Base-by-base conservation (phyloP, 2,113 vertebrate species). In the Sturnira hondurensis region DNA sequence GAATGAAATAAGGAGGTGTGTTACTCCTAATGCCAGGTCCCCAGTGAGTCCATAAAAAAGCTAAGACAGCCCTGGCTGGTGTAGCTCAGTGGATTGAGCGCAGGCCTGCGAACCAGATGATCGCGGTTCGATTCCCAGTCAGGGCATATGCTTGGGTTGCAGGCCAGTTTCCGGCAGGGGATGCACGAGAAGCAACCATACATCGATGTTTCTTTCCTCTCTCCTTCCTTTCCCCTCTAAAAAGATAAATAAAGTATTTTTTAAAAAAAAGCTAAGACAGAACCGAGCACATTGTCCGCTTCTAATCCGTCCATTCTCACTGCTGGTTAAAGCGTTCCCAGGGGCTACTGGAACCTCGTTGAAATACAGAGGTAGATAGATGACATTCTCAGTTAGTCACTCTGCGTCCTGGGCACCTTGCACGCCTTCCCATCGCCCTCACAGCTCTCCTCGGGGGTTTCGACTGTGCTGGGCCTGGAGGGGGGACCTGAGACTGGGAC, bases 301-400 rank as follows among this genome's bases (percentile, higher is more conserved):
- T 70, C 47, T n/a, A 74, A 33, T 78, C 38, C 41, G 28, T 70
- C 3, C 70, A 50, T 36, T 91, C n/a, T 93, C 41, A 87, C 36
- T 54, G 41, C n/a, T 26, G 77, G n/a, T 50, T 47, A 52, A 67
- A 87, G 17, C 9, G 56, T 74, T 93, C 68, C 56, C 33, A 50
- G 86, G n/a, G 7, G 45, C 61, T 63, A 5, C 33, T 52, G 47
- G 47, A 84, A 38, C 47, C 43, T 84, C 84, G 17, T 52, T 65
- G 93, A 91, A 95, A 88, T 84, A 68, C 80, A 31, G 70, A 94
- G 95, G 45, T 70, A 50, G 31, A 54, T n/a, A n/a, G n/a, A n/a
- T 58, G 33, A 22, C 47, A 92, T 70, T 61, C 45, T 56, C 78
- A 76, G 65, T 68, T 82, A 61, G n/a, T 31, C 61, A 50, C 73